Evolutionary conservation across 2,888 invertebrate genomes (phyloP), one percentile per base, ranked within the genome.

Genomic region (Sphaerophoria rueppellii): DNA sequence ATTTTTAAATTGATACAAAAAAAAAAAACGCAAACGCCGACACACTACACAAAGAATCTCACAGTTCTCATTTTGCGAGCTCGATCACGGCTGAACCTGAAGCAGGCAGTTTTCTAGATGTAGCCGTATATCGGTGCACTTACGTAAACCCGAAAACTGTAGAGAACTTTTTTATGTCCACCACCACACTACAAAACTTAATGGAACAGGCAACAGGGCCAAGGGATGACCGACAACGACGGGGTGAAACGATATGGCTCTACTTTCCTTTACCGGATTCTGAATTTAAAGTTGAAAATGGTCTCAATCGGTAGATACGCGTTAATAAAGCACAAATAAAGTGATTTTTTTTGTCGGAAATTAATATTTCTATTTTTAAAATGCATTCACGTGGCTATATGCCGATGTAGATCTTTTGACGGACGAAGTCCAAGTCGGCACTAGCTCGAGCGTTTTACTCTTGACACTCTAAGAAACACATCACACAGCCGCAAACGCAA

Each of bases 61-160:
- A 24, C 24, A 24, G 2, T 24, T 76, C 24, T 24, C 24, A 24
- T 24, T 43, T 43, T 4, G 40, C 40, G 9, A 24, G 9, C 35
- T 71, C 61, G 65, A 60, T 80, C 55, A 70, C 61, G 69, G 14
- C 48, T 5, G n/a, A 63, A 32, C 5, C 63, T 12, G 35, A 48
- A 35, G 35, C 50, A 6, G 14, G 14, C 35, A 14, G 14, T 35
- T 37, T 35, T 35, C n/a, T n/a, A n/a, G n/a, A 69, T 52, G 37
- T 7, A 6, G 5, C 7, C 6, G 6, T 43, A 43, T 43, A 58
- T 74, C 46, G 63, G 37, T 69, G 69, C 79, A 85, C 83, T 85
- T 80, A 85, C 83, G 80, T 85, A 80, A 85, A 85, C 83, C 76
- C 12, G n/a, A 61, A 83, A 83, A 83, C 80, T 80, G 80, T 67